These are phyloP conservation scores for Pterostichus madidus DNA, from an alignment of 2,888 invertebrate genomes.

Conservation along the genomic window DNA sequence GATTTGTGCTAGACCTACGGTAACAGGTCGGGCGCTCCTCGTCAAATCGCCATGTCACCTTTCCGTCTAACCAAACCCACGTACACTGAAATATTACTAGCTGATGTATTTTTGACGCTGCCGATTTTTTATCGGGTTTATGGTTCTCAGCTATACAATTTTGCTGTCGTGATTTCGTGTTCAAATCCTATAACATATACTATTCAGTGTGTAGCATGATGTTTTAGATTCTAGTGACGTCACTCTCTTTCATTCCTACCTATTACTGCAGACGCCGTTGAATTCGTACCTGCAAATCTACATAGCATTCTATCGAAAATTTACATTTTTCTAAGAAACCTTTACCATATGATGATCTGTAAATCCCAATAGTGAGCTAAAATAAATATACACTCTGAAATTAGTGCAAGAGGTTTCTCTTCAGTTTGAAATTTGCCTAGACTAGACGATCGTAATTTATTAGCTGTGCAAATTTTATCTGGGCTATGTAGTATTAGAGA, in stretches of 20 bases:
- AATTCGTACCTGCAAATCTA: no score
- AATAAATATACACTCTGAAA: no score
- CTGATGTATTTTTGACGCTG: constrained; percentile 57
- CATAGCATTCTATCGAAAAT: no score
- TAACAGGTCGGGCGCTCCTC: background rate
- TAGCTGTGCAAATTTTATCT: constrained; percentile 44
- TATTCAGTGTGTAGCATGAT: constrained; percentile 17
- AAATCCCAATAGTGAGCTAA: no score
- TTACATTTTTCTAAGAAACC: no score
- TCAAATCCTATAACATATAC: constrained; percentile 37
- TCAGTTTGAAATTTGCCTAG: background rate
- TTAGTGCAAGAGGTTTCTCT: no score
- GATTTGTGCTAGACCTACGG: constrained; percentile 2
- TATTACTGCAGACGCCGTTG: no score
- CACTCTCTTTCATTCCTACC: background rate
- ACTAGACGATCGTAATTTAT: constrained; percentile 12
- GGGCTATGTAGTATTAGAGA: constrained; percentile 25
- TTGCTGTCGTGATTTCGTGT: constrained; percentile 39
- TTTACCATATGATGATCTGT: no score
- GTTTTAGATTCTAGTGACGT: constrained; percentile 18
- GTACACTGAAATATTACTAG: constrained; percentile 30
- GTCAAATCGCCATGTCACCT: constrained; percentile 3
- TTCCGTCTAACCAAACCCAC: background rate
- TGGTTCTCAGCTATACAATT: constrained; percentile 42
- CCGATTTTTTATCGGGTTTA: constrained; percentile 51